phyloP scores from a whole-genome alignment of 2,797 vertebrate genomes.

The Synanceia verrucosa region DNA sequence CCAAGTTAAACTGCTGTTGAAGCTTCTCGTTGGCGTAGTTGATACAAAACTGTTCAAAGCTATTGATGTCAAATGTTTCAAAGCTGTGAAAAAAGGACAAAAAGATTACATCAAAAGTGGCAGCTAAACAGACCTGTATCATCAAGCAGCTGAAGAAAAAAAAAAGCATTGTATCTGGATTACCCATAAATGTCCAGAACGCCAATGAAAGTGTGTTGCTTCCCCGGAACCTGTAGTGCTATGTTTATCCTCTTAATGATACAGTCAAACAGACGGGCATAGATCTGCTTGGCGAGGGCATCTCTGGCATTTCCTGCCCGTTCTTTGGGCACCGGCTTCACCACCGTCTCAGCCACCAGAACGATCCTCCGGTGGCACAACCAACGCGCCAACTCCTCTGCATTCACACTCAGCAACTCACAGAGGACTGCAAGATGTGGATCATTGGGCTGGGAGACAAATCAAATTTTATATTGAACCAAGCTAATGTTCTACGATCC shows the following conservation, averaged over 20 bases:
- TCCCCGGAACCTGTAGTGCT: conserved; percentile 88
- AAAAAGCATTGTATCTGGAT: conserved; percentile 1
- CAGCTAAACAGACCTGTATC: not conserved
- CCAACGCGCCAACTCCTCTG: conserved; percentile 84
- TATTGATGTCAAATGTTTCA: conserved; percentile 98
- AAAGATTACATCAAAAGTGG: not conserved
- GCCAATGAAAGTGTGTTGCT: conserved; percentile 95
- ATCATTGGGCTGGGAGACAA: conserved; percentile 81
- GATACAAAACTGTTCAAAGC: conserved; percentile 99
- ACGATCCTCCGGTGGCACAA: conserved; percentile 91
- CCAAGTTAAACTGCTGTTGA: conserved; percentile 98
- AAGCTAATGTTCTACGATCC: conserved; percentile 1
- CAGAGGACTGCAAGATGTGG: conserved; percentile 88
- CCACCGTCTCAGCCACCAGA: conserved; percentile 88
- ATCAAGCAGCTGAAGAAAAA: not conserved
- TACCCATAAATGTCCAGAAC: conserved; percentile 99
- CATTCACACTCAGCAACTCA: conserved; percentile 85
- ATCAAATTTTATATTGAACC: not conserved
- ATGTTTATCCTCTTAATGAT: conserved; percentile 91
- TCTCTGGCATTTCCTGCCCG: conserved; percentile 90
- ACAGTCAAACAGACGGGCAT: conserved; percentile 92
- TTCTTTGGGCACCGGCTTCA: conserved; percentile 88
- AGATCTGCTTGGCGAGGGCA: conserved; percentile 95
- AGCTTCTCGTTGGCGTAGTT: conserved; percentile 99
- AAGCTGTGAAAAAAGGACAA: conserved; percentile 82